These are phyloP conservation scores for Seladonia tumulorum DNA, from an alignment of 2,888 invertebrate species.

Conservation along the genomic window DNA sequence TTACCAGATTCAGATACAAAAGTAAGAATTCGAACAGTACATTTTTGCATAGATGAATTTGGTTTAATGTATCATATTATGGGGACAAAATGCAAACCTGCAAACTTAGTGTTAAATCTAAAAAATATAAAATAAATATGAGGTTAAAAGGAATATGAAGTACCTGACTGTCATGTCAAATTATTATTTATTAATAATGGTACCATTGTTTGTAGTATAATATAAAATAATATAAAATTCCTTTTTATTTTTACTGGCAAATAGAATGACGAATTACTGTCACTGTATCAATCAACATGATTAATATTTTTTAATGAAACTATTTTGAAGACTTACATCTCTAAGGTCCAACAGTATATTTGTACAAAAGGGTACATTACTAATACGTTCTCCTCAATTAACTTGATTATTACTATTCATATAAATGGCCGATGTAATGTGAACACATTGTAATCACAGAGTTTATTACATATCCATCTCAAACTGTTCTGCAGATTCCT, in stretches of 20 bases:
- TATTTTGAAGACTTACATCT: conserved; percentile 42
- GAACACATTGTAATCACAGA: conserved; percentile 75
- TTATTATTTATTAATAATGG: conserved; percentile 59
- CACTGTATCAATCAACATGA: conserved; percentile 38
- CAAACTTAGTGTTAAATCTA: background rate
- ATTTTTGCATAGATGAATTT: no score
- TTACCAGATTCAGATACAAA: background rate
- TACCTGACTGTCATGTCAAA: conserved; percentile 18
- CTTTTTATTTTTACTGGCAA: conserved; percentile 11
- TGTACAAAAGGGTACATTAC: conserved; percentile 46
- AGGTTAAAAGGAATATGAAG: background rate
- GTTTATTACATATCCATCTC: conserved; percentile 84
- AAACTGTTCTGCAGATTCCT: conserved; percentile 83
- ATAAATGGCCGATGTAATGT: conserved; percentile 48
- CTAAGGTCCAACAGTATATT: conserved; percentile 39
- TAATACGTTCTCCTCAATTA: conserved; percentile 32
- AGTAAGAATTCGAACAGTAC: background rate
- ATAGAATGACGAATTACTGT: conserved; percentile 24
- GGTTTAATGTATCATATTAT: no score
- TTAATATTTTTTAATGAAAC: conserved; percentile 38
- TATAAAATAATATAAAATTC: conserved; percentile 63
- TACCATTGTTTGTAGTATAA: conserved; percentile 54
- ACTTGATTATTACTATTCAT: conserved; percentile 36
- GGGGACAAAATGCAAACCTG: no score
- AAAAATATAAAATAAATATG: background rate